phyloP scores from a whole-genome alignment of 2,113 vertebrate genomes.

The Alces alces region DNA sequence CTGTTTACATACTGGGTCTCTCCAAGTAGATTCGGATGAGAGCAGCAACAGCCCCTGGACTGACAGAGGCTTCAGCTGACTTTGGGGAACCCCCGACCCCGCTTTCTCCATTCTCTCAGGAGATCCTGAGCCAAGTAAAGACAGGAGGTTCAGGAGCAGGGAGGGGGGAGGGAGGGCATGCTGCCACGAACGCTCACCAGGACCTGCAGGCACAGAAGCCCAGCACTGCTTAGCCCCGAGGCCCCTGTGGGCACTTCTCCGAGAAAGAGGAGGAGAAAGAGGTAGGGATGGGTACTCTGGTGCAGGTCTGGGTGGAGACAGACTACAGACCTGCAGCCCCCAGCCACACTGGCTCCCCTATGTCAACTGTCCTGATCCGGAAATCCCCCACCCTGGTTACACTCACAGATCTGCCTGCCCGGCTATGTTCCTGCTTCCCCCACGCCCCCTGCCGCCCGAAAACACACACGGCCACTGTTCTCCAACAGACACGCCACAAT shows the following conservation, averaged over 20 bases:
- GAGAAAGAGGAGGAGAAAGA: background rate
- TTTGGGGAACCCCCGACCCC: background rate
- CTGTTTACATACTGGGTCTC: background rate
- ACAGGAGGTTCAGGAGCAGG: background rate
- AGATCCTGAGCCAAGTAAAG: background rate
- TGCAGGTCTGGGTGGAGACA: background rate
- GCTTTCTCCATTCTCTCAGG: background rate
- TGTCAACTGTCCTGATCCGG: background rate
- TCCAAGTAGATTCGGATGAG: background rate
- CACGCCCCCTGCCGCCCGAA: accelerated
- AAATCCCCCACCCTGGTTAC: background rate
- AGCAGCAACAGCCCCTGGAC: background rate
- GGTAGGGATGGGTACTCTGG: background rate
- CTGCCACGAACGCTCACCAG: too few relatives aligned
- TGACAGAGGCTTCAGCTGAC: background rate
- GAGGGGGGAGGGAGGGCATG: accelerated
- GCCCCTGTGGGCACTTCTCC: background rate
- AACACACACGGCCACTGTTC: background rate
- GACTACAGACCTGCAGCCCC: background rate
- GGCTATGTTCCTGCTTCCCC: background rate
- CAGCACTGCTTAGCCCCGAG: background rate
- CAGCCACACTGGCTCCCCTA: background rate
- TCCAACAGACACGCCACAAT: background rate
- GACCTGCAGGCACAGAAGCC: background rate
- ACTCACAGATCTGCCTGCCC: background rate